phyloP scores from a whole-genome alignment of 2,797 vertebrate species.

The Diceros bicornis region DNA sequence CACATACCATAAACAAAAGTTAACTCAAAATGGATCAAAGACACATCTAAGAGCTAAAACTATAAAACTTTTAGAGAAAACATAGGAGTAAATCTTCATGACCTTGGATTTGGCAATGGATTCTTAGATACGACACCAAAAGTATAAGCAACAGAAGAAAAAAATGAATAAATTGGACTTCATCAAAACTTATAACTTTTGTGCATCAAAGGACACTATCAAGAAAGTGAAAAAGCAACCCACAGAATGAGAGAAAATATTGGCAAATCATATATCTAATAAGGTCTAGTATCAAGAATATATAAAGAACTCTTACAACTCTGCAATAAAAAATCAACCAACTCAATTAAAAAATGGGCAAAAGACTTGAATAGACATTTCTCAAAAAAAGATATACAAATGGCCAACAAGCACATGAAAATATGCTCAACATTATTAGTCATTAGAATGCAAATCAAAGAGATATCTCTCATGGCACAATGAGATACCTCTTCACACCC shows the following conservation, averaged over 20 bases:
- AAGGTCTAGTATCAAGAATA: not conserved
- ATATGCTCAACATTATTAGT: not conserved
- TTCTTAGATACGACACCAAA: not conserved
- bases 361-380: constrained; percentile 15
- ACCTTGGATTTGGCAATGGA: not conserved
- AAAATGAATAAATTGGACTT: not conserved
- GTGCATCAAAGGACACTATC: not conserved
- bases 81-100: not conserved
- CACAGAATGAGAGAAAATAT: not conserved
- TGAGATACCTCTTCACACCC: not conserved
- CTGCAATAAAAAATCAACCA: not conserved
- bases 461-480: not conserved
- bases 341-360: not conserved
- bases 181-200: not conserved
- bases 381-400: not conserved
- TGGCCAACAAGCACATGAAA: not conserved
- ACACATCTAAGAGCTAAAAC: not conserved
- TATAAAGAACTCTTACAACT: constrained; percentile 16
- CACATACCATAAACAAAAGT: not conserved
- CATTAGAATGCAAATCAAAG: constrained; percentile 44
- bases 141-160: not conserved
- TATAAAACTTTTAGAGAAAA: constrained; percentile 15
- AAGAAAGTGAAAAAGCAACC: not conserved
- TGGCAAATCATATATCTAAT: constrained; percentile 21
- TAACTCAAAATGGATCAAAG: not conserved